Evolutionary conservation across 2,888 invertebrate species (phyloP).

Genomic region (Cerastis rubricosa): DNA sequence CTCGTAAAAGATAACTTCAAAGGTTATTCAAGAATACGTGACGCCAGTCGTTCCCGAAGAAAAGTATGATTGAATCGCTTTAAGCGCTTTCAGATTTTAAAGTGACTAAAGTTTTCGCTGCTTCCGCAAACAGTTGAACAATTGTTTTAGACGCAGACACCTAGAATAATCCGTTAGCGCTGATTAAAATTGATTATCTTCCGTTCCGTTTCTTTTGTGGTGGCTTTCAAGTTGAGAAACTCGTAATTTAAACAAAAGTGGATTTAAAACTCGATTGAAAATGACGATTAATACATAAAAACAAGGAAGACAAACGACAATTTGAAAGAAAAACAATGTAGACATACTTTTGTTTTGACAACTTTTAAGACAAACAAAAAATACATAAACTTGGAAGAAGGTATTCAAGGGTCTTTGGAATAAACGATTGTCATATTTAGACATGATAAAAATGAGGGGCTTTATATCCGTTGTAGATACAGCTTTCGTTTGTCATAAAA

Average conservation of each 20-base stretch:
- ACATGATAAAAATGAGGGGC: slow-evolving; percentile 41
- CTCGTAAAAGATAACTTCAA: slow-evolving; percentile 63
- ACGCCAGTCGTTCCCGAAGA: slow-evolving; percentile 50
- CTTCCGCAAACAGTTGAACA: slow-evolving; percentile 58
- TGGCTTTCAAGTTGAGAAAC: slow-evolving; percentile 32
- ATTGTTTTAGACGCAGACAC: slow-evolving; percentile 55
- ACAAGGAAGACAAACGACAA: slow-evolving; percentile 39
- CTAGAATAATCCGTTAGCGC: slow-evolving; percentile 47
- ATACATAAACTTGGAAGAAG: slow-evolving; percentile 39
- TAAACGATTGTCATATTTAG: slow-evolving; percentile 55
- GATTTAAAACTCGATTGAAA: slow-evolving; percentile 50
- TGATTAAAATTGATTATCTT: slow-evolving; percentile 55
- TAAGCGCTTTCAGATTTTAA: slow-evolving; percentile 60
- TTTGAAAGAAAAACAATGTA: slow-evolving; percentile 51
- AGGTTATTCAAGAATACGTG: slow-evolving; percentile 58
- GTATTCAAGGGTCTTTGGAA: slow-evolving; percentile 45
- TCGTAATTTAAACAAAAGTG: slow-evolving; percentile 41
- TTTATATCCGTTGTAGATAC: slow-evolving; percentile 53
- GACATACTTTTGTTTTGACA: slow-evolving; percentile 37
- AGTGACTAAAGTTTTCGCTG: slow-evolving; percentile 65
- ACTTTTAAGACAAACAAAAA: slow-evolving; percentile 52
- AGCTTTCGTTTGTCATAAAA: slow-evolving; percentile 56
- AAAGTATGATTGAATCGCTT: slow-evolving; percentile 67
- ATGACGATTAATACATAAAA: slow-evolving; percentile 49
- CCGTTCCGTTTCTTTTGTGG: slow-evolving; percentile 36